A percentile compares a stretch with the other conserved stretches of the same genome.
These are phyloP conservation scores for Zygaena filipendulae DNA, from an alignment of 2,888 invertebrate species.

Conservation along the genomic window DNA sequence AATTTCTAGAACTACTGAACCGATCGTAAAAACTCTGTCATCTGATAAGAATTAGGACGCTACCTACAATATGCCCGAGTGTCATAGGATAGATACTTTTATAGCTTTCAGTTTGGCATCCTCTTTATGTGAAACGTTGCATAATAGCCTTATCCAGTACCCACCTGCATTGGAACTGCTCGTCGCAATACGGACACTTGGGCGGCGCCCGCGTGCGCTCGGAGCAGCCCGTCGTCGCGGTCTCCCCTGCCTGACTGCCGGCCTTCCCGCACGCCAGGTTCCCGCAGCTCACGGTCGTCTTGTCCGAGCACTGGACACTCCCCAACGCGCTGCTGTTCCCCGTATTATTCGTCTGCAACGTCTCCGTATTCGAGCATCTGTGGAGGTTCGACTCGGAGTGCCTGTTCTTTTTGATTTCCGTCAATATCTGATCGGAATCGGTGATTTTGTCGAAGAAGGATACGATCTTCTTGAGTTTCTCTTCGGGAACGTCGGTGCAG, in stretches of 20 bases:
- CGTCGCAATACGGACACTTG: conserved; percentile 38
- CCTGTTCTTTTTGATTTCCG: conserved; percentile 30
- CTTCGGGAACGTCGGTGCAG: conserved; percentile 28
- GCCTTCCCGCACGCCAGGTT: conserved; percentile 21
- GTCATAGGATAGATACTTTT: no score
- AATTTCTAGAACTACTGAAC: no score
- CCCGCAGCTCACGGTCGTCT: conserved; percentile 28
- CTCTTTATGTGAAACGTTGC: no score
- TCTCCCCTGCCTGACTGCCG: conserved; percentile 13
- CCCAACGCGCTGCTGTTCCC: conserved; percentile 7
- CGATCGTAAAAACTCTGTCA: no score
- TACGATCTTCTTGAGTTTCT: conserved; percentile 51
- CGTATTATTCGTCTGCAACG: no score
- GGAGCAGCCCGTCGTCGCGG: conserved; percentile 20
- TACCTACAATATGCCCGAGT: no score
- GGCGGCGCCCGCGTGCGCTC: conserved; percentile 21
- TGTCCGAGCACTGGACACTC: conserved; percentile 21
- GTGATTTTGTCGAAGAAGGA: conserved; percentile 52
- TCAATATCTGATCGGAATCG: conserved; percentile 30
- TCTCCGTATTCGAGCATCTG: conserved; percentile 12
- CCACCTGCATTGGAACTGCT: conserved; percentile 37
- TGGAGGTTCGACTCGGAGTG: conserved; percentile 27
- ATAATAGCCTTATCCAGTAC: no score
- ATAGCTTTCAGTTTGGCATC: no score
- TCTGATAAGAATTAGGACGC: no score